A percentile compares a stretch with the other conserved stretches of the same genome.
Conservation (phyloP, 2,113 vertebrate genomes). For the Macquaria australasica region DNA sequence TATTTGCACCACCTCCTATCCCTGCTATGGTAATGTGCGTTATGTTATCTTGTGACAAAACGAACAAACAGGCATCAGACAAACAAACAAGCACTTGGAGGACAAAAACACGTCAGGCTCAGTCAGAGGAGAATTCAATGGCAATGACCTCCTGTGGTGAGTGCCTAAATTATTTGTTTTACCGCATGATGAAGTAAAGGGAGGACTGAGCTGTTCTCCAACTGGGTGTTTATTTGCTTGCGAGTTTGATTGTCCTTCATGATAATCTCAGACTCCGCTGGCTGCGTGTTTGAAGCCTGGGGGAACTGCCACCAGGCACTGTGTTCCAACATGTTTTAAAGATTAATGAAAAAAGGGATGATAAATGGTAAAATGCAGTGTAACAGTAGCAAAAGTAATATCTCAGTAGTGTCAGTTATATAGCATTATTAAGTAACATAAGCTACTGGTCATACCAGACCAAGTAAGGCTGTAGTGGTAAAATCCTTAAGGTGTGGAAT, state of each 20-base stretch:
- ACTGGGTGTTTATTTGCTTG: conserved; percentile 26
- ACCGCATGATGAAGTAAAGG: conserved; percentile 40
- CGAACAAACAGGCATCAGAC: conserved; percentile 65
- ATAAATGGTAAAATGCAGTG: neutral
- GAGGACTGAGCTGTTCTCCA: conserved; percentile 29
- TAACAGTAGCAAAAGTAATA: neutral
- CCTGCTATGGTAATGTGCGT: conserved; percentile 45
- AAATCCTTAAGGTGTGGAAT: neutral
- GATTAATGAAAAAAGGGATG: neutral
- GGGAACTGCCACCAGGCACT: conserved; percentile 12
- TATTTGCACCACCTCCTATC: conserved; percentile 63
- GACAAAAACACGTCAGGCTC: conserved; percentile 40
- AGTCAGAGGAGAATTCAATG: conserved; percentile 21
- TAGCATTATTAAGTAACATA: neutral
- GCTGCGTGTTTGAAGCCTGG: conserved; percentile 38
- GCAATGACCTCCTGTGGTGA: conserved; percentile 50
- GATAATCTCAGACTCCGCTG: conserved; percentile 41
- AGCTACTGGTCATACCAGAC: neutral
- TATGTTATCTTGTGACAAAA: conserved; percentile 65
- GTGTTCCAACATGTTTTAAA: conserved; percentile 23
- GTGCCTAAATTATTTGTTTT: conserved; percentile 61
- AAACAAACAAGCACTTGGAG: conserved; percentile 62
- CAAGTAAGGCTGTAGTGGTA: neutral
- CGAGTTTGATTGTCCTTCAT: conserved; percentile 56
- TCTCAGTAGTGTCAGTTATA: neutral